These are phyloP conservation scores for Spodoptera litura DNA, from an alignment of 1,140 invertebrate genomes.

Conservation along the genomic window DNA sequence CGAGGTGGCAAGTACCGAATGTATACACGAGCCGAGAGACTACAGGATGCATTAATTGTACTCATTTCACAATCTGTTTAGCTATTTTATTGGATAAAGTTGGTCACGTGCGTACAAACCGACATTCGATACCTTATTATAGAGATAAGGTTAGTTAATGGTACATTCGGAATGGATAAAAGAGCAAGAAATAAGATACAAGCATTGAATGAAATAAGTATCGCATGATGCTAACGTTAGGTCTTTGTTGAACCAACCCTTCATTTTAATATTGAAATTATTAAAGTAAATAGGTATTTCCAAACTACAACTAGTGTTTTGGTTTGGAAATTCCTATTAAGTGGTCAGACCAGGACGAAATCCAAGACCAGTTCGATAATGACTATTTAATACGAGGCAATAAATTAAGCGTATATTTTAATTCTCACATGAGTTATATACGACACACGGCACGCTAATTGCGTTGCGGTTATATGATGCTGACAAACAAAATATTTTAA, in stretches of 20 bases:
- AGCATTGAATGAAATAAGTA: slow-evolving; percentile 14
- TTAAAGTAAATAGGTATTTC: too few species aligned
- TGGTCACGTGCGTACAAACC: slow-evolving; percentile 24
- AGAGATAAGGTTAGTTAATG: slow-evolving; percentile 39
- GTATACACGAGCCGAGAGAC: slow-evolving; percentile 1
- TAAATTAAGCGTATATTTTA: slow-evolving; percentile 12
- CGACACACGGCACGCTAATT: slow-evolving; percentile 1
- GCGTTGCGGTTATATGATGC: slow-evolving; percentile 3
- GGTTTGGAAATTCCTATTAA: too few species aligned
- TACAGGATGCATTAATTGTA: slow-evolving; percentile 47
- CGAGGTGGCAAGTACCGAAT: slow-evolving; percentile 25
- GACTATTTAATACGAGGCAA: neutral
- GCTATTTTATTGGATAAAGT: slow-evolving; percentile 44
- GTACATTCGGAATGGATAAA: slow-evolving; percentile 22
- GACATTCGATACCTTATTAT: slow-evolving; percentile 36
- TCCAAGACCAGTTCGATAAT: too few species aligned
- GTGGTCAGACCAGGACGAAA: too few species aligned
- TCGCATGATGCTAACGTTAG: neutral
- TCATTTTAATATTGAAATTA: too few species aligned
- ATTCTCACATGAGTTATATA: neutral
- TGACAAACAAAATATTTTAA: slow-evolving; percentile 23
- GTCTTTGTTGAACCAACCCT: neutral
- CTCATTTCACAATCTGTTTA: slow-evolving; percentile 40
- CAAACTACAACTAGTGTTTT: too few species aligned
- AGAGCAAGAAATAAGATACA: slow-evolving; percentile 26